A percentile compares a stretch with the other conserved stretches of the same genome.
phyloP scores from a whole-genome alignment of 2,113 vertebrate genomes.

The Steatornis caripensis region DNA sequence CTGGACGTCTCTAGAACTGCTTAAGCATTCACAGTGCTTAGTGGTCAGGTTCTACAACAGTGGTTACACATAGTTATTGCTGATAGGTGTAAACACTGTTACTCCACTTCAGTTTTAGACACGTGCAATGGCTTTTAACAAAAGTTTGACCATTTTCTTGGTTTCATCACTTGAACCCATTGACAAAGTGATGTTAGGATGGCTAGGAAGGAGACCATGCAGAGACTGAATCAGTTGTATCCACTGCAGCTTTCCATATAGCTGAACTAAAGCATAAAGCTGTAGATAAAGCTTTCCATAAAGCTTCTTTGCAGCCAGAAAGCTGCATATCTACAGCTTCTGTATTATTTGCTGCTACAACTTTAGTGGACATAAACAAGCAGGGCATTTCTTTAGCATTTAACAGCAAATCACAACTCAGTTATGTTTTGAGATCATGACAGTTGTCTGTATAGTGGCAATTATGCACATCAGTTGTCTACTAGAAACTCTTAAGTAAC shows the following conservation, averaged over 20 bases:
- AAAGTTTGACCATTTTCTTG: neutral
- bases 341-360: neutral
- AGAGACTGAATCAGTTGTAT: neutral
- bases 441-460: neutral
- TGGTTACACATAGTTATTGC: neutral
- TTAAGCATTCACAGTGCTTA: neutral
- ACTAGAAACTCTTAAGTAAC: neutral
- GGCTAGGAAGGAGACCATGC: neutral
- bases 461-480: neutral
- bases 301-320: neutral
- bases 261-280: neutral
- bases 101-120: neutral
- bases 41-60: neutral
- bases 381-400: neutral
- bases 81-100: neutral
- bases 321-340: neutral
- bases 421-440: neutral
- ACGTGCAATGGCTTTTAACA: neutral
- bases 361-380: neutral
- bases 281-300: neutral
- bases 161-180: neutral
- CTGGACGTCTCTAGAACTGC: neutral
- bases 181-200: neutral
- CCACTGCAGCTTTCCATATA: neutral
- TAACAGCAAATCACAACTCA: neutral